Evolutionary conservation across 2,888 invertebrate species (phyloP), one percentile per base, ranked within the genome.

Genomic region (Apomyelois bistriatella): DNA sequence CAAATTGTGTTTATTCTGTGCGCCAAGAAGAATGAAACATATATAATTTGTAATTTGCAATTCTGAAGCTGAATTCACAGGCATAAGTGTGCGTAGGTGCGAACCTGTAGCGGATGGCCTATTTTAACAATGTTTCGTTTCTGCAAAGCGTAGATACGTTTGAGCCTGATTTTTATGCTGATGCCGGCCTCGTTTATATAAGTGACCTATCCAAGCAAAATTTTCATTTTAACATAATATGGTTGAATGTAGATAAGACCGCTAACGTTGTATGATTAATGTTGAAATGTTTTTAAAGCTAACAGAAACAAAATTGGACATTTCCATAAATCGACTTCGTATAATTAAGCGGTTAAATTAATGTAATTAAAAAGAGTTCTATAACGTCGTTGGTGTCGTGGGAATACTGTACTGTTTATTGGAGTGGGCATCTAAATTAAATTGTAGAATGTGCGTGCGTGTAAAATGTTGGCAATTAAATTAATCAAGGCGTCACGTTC

Each of bases 401-500:
- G 42, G 51, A 9, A 43, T 32, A 32, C 7, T 1, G 4, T 15
- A 12, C 41, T 17, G 30, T 43, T 7, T 41, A 32, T 41, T 32
- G 35, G 32, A 22, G 35, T 51, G 41, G 30, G 41, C 41, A 43
- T 32, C 35, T 15, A 17, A 42, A 51, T 51, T 51, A 43, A 35
- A 42, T 43, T 35, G 30, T 41, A 58, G 59, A 61, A 56, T 53
- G 56, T 58, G 63, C 53, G 58, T 57, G 61, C 58, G 56, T 60
- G 60, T 56, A 58, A 52, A 58, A 59, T 61, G 57, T 60, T 48
- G 60, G 60, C 62, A 70, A 64, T 72, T 66, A 66, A 67, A 71
- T 71, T 71, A 72, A 74, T 72, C 68, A 67, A 66, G 65, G 52
- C 42, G 62, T 49, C 48, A 50, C 63, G 64, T 72, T 68, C 66